Evolutionary conservation across 2,113 vertebrate species (phyloP).

Genomic region (Cnemophilus loriae): DNA sequence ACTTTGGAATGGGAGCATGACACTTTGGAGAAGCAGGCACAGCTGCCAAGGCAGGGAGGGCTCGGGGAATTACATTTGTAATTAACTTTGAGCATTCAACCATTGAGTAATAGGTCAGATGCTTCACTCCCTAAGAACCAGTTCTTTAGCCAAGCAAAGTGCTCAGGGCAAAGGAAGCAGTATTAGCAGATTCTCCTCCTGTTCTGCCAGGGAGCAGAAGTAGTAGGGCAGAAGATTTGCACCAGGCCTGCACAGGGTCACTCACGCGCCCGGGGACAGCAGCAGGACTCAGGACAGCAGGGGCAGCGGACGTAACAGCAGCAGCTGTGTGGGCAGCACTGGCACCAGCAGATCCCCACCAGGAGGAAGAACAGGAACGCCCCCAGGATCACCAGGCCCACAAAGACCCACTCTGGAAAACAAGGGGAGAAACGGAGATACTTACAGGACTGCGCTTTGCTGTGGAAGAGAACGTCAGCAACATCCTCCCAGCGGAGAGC

Average conservation of each 20-base stretch:
- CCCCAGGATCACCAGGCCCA: constrained; percentile 87
- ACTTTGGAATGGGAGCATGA: not conserved
- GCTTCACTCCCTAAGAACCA: not conserved
- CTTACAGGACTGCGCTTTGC: not conserved
- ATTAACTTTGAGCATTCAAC: constrained; percentile 48
- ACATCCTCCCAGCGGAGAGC: not conserved
- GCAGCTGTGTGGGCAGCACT: constrained; percentile 97
- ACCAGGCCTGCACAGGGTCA: not conserved
- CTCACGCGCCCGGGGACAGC: constrained; percentile 94
- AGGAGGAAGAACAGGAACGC: constrained; percentile 85
- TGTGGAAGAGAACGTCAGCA: not conserved
- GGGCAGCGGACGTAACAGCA: constrained; percentile 95
- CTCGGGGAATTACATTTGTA: not conserved
- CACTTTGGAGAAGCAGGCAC: not conserved
- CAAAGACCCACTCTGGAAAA: constrained; percentile 93
- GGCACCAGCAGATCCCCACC: constrained; percentile 97
- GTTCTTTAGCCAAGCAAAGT: not conserved
- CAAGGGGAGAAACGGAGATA: not conserved
- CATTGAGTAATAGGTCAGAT: constrained; percentile 35
- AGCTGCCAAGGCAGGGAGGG: constrained; percentile 14
- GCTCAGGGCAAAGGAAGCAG: not conserved
- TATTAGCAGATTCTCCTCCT: not conserved
- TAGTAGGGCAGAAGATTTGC: not conserved
- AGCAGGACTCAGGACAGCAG: constrained; percentile 96
- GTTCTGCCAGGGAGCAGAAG: not conserved